Evolutionary conservation across 2,888 invertebrate species (phyloP).

Genomic region (Sialis lutaria): DNA sequence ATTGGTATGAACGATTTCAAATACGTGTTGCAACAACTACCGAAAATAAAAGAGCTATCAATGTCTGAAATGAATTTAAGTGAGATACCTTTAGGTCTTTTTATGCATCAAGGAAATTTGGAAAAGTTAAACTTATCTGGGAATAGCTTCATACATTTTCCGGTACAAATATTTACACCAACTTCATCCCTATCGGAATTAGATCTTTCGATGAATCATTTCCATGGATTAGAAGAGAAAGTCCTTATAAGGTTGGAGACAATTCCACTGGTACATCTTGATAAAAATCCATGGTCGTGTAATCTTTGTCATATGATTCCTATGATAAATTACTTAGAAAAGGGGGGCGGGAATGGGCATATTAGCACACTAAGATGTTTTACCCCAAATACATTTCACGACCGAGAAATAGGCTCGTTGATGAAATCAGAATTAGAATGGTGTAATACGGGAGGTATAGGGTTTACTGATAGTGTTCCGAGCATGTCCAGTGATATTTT

Average conservation of each 20-base stretch:
- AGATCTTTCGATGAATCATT: conserved; percentile 56
- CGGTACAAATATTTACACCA: conserved; percentile 34
- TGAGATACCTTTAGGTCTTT: conserved; percentile 36
- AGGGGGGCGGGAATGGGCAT: conserved; percentile 30
- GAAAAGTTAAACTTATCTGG: conserved; percentile 53
- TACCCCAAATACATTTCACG: conserved; percentile 35
- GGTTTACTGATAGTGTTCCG: conserved; percentile 10
- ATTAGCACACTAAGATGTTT: conserved; percentile 37
- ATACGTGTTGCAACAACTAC: conserved; percentile 35
- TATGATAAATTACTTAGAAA: conserved; percentile 28
- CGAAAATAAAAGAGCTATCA: conserved; percentile 37
- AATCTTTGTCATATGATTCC: conserved; percentile 42
- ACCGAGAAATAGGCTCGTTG: conserved; percentile 23
- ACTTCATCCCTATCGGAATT: conserved; percentile 40
- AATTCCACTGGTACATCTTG: conserved; percentile 32
- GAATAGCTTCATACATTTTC: conserved; percentile 44
- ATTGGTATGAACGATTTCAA: conserved; percentile 36
- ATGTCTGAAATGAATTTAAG: conserved; percentile 39
- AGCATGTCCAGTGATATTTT: conserved; percentile 13
- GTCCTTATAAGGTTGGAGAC: conserved; percentile 38
- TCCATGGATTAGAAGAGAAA: conserved; percentile 41
- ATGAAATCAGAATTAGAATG: conserved; percentile 23
- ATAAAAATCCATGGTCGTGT: conserved; percentile 48
- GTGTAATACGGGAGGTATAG: conserved; percentile 22
- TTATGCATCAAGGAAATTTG: conserved; percentile 40